Conservation (phyloP, 2,113 vertebrate genomes). For the Salvelinus alpinus region DNA sequence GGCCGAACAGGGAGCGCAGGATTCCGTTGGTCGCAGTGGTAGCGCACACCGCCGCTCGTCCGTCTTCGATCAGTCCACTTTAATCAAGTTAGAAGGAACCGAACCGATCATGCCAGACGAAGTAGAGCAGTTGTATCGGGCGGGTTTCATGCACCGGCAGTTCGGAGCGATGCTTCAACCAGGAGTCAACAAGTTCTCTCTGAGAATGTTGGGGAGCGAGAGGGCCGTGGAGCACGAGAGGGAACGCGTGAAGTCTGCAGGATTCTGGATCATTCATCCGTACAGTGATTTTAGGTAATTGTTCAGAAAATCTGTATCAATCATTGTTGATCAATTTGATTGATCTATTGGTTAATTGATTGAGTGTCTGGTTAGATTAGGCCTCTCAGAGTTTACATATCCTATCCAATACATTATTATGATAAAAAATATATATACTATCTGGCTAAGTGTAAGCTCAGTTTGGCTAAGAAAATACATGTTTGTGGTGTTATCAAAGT, state of each 20-base stretch:
- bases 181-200: slow-evolving; percentile 99
- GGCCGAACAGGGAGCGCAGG: slow-evolving; percentile 69
- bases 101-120: slow-evolving; percentile 90
- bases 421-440: not conserved
- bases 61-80: slow-evolving; percentile 75
- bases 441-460: not conserved
- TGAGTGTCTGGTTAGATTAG: not conserved
- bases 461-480: not conserved
- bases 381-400: not conserved
- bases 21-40: slow-evolving; percentile 38
- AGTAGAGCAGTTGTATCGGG: slow-evolving; percentile 82
- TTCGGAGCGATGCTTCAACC: slow-evolving; percentile 97
- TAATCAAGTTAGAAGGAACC: slow-evolving; percentile 87
- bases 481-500: not conserved
- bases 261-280: slow-evolving; percentile 99
- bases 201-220: slow-evolving; percentile 98
- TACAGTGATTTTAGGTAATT: slow-evolving; percentile 99
- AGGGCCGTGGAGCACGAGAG: slow-evolving; percentile 97
- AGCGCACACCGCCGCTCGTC: slow-evolving; percentile 55
- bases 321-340: not conserved
- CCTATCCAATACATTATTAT: not conserved
- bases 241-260: slow-evolving; percentile 94
- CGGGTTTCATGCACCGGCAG: slow-evolving; percentile 96
- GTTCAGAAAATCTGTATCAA: slow-evolving; percentile 16
- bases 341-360: not conserved